A percentile compares a stretch with the other conserved stretches of the same genome.
These are phyloP conservation scores for Dendrocincla tyrannina DNA, from an alignment of 2,797 vertebrate genomes.

Conservation along the genomic window DNA sequence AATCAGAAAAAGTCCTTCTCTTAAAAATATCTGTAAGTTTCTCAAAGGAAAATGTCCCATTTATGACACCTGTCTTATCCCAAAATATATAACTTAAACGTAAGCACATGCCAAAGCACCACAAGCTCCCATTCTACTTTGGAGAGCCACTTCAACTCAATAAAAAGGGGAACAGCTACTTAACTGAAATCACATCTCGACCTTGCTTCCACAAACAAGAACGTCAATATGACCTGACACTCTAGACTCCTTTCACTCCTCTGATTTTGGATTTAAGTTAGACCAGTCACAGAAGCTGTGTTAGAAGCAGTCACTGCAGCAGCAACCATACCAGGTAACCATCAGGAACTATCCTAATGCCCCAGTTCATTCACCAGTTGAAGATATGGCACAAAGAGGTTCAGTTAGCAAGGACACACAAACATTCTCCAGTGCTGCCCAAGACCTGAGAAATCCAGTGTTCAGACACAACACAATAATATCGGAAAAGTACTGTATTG, in stretches of 20 bases:
- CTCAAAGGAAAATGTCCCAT: not conserved
- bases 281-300: not conserved
- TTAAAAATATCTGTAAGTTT: not conserved
- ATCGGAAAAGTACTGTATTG: not conserved
- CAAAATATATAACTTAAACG: not conserved
- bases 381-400: not conserved
- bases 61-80: not conserved
- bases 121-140: not conserved
- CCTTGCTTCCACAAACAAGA: not conserved
- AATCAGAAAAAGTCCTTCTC: not conserved
- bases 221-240: not conserved
- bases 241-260: not conserved
- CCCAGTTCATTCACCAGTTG: not conserved
- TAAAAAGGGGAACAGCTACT: not conserved
- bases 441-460: not conserved
- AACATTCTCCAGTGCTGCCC: not conserved
- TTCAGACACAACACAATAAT: not conserved
- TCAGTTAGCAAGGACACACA: not conserved
- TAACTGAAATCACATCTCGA: not conserved
- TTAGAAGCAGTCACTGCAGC: not conserved
- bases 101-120: not conserved
- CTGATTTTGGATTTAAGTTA: not conserved
- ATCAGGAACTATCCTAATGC: not conserved
- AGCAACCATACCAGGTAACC: not conserved
- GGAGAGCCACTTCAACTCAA: not conserved